Evolutionary conservation across 2,888 invertebrate genomes (phyloP).

Genomic region (Drosophila prolongata): DNA sequence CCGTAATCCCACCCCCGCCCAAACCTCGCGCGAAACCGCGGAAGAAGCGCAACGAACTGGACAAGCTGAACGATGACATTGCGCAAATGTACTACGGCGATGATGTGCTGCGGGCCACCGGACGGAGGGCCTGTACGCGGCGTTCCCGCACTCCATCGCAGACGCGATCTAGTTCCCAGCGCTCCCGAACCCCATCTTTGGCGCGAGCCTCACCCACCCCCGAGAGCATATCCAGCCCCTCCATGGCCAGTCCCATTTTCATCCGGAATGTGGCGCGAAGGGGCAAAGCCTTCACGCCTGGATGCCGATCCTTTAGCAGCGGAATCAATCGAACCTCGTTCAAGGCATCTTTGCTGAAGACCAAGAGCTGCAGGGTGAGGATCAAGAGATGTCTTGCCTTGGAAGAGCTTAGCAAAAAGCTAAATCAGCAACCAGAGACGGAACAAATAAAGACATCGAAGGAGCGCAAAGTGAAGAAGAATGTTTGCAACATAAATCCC

Average conservation of each 20-base stretch:
- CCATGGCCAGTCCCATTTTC: not conserved
- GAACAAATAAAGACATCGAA: not conserved
- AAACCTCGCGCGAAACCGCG: constrained; percentile 22
- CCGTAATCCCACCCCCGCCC: not conserved
- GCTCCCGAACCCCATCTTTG: not conserved
- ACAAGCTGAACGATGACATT: constrained; percentile 88
- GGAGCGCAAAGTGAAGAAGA: not conserved
- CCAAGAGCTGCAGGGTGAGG: constrained; percentile 7
- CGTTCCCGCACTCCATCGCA: constrained; percentile 2
- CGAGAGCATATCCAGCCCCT: not conserved
- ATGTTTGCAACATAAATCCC: constrained; percentile 61
- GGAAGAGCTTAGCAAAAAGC: not conserved
- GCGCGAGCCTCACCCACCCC: not conserved
- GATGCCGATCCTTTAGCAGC: not conserved
- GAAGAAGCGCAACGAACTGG: constrained; percentile 86
- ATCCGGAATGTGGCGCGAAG: constrained; percentile 55
- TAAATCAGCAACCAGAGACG: not conserved
- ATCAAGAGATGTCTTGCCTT: not conserved
- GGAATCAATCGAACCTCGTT: constrained; percentile 28
- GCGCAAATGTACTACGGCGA: constrained; percentile 88
- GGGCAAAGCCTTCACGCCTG: constrained; percentile 17
- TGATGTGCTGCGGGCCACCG: constrained; percentile 86
- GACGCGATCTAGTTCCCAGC: not conserved
- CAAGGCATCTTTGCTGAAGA: not conserved
- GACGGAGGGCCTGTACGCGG: constrained; percentile 86